These are phyloP conservation scores for Sclerurus mexicanus DNA, from an alignment of 2,113 vertebrate genomes.

Conservation along the genomic window DNA sequence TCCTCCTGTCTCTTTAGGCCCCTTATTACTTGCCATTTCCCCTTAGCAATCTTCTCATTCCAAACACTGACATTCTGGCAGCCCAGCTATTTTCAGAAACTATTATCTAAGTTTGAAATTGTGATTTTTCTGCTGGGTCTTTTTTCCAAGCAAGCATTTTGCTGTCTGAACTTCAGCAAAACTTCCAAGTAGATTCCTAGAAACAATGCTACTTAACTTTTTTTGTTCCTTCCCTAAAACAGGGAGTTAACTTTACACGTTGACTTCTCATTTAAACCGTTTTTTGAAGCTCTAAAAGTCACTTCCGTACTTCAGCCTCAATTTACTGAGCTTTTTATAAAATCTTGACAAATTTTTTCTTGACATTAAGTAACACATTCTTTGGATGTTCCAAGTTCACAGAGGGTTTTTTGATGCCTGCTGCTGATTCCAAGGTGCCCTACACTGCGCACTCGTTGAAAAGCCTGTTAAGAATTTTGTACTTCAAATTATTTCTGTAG, in stretches of 20 bases:
- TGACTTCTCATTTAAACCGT: background rate
- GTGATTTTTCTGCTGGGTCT: background rate
- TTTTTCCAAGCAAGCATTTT: background rate
- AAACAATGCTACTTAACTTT: background rate
- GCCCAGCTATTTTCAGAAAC: slow-evolving; percentile 28
- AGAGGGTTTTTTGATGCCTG: background rate
- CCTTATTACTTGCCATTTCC: slow-evolving; percentile 37
- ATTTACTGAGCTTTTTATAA: slow-evolving; percentile 14
- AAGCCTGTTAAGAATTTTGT: background rate
- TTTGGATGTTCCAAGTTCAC: background rate
- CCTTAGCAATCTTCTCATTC: slow-evolving; percentile 14
- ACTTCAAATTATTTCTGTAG: background rate
- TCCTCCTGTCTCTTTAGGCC: slow-evolving; percentile 42
- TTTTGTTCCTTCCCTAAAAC: background rate
- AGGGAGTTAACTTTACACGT: background rate
- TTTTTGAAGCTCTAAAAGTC: background rate
- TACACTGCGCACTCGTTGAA: background rate
- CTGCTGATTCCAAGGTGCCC: background rate
- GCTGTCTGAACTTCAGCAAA: background rate
- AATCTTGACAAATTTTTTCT: background rate
- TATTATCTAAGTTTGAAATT: slow-evolving; percentile 32
- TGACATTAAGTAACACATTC: background rate
- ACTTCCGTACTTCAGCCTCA: background rate
- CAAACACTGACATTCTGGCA: slow-evolving; percentile 10
- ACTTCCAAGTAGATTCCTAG: background rate